Base-by-base conservation (phyloP, 2,113 vertebrate genomes). In the Psittacara wagleri region DNA sequence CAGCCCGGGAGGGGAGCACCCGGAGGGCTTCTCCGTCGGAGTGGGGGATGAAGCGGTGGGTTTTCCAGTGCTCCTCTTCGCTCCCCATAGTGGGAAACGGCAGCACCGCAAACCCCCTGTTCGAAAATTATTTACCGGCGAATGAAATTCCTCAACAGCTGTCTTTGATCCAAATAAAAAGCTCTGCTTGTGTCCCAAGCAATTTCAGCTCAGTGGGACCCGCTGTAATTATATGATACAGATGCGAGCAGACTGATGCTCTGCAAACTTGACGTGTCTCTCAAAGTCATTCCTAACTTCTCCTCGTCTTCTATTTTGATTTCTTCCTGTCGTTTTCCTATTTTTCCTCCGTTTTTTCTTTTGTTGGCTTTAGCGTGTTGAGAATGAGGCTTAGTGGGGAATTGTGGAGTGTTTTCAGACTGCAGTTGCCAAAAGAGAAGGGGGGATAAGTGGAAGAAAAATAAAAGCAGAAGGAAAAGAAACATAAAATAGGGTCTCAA, bases 231-330 rank as follows among this genome's bases (percentile, higher is more conserved):
- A 69, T 78, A 62, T 24, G 73, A 72, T 52, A 64, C 91, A 86
- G 87, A 96, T 86, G 95, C 52, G 52, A 83, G 44, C 74, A 46
- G 83, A 63, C 88, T 93, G 92, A 94, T 86, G 79, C 49, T 88
- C 90, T 64, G 74, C 90, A 94, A 94, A 96, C 81, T 91, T 94
- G 72, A 96, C 74, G 31, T 39, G 83, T 74, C 68, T 76, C 61
- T 93, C 88, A 91, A 92, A 92, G 95, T 91, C 83, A 89, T 94
- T 83, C 91, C 70, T 90, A 95, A 94, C 86, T 95, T 91, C 75
- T 75, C 55, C 51, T 68, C 48, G 51, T 64, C 59, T 46, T 88
- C 84, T 94, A 28, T 72, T 96, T 94, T 83, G 13, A 44, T 78
- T 92, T 92, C 70, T 49, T 72, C 10, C 3, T 48, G n/a, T 46